phyloP scores from a whole-genome alignment of 2,888 invertebrate species.

The Cecidostiba fungosa region DNA sequence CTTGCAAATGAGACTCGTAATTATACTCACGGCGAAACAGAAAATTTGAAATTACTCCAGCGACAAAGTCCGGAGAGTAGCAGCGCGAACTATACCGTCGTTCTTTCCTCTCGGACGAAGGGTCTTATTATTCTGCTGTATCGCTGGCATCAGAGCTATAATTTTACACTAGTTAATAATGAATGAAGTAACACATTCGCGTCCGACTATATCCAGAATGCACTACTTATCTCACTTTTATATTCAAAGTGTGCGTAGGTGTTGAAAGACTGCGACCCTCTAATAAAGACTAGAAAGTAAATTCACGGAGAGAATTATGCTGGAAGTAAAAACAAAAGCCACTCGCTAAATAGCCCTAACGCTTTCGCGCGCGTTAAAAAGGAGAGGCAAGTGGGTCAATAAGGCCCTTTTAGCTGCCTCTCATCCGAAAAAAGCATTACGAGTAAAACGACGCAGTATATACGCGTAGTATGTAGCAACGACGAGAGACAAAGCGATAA shows the following conservation, averaged over 20 bases:
- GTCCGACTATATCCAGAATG: not conserved
- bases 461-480: not conserved
- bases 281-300: not conserved
- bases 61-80: not conserved
- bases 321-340: not conserved
- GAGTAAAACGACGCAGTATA: not conserved
- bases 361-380: not conserved
- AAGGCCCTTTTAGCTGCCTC: not conserved
- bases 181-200: not conserved
- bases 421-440: not conserved
- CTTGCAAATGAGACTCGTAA: not conserved
- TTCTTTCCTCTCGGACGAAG: not conserved
- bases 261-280: not conserved
- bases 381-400: conserved; percentile 3
- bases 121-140: not conserved
- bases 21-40: not conserved
- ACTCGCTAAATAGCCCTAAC: not conserved
- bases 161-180: not conserved
- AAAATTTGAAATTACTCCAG: not conserved
- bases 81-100: not conserved
- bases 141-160: not conserved
- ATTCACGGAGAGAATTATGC: not conserved
- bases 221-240: not conserved
- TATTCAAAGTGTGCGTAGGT: not conserved
- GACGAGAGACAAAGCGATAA: conserved; percentile 26